These are phyloP conservation scores for Clytia hemisphaerica DNA, from an alignment of 30 jellyfish, hydroid and myxozoan species.

Conservation along the genomic window DNA sequence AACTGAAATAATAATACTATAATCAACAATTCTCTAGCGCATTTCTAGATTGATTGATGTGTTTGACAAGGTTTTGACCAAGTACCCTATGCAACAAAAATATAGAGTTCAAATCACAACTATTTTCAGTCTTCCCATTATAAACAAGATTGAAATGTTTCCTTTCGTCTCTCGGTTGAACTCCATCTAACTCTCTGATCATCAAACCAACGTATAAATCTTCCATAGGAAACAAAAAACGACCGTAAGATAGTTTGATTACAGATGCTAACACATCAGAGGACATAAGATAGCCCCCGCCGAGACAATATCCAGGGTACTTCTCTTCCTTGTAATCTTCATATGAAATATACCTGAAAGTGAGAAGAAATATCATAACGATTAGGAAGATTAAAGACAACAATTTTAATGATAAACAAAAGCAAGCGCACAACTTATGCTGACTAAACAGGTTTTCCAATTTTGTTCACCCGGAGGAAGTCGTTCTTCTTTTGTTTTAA, in stretches of 20 bases:
- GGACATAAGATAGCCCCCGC: constrained; percentile 89
- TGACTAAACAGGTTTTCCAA: too few species aligned
- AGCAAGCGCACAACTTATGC: too few species aligned
- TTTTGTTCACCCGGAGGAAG: too few species aligned
- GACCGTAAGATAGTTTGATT: constrained; percentile 39
- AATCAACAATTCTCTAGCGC: constrained; percentile 5
- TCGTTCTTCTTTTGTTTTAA: too few species aligned
- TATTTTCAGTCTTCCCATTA: constrained; percentile 36
- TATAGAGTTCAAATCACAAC: constrained; percentile 41
- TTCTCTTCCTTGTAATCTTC: constrained; percentile 47
- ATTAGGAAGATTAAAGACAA: not conserved
- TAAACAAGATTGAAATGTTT: constrained; percentile 42
- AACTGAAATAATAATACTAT: too few species aligned
- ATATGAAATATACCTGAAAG: constrained; percentile 56
- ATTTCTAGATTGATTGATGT: constrained; percentile 4
- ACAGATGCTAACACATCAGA: constrained; percentile 60
- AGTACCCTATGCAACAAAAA: constrained; percentile 66
- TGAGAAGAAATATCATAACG: not conserved
- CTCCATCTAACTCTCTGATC: constrained; percentile 42
- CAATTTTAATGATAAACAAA: too few species aligned
- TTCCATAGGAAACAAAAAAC: constrained; percentile 75
- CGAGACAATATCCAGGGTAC: constrained; percentile 86
- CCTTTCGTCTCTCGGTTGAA: constrained; percentile 47
- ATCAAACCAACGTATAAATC: constrained; percentile 74
- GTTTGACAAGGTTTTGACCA: constrained; percentile 12